Base-by-base conservation (phyloP, 2,113 vertebrate genomes). In the Aplodontia rufa region DNA sequence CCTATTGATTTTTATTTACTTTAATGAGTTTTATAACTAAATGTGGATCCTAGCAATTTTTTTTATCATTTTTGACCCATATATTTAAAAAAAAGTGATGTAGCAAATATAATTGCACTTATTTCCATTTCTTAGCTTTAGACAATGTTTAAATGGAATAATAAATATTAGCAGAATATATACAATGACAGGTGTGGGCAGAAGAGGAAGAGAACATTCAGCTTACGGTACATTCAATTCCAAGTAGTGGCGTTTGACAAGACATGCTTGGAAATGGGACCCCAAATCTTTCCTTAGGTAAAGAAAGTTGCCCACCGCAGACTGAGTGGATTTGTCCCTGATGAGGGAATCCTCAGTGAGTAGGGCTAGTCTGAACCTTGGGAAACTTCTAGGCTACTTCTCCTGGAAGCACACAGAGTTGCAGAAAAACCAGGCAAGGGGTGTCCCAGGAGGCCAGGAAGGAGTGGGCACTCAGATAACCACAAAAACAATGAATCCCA, bases 101-200 rank as follows among this genome's bases (percentile, higher is more conserved):
- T 75, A 40, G 35, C 80, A 51, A 93, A 74, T 62, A 79, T 71
- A 90, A 87, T 81, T 69, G 51, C 53, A 51, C 16, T 69, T 28
- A 60, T 68, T 93, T 82, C 92, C 64, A 75, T 20, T 90, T 84
- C 40, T 91, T 92, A 85, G 58, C 72, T 93, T 91, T 76, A 91
- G 81, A 74, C 19, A 53, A 62, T 14, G 88, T 87, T 87, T 83
- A 74, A 74, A 66, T 75, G 37, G 71, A 90, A 58, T 90, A 87
- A 71, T 64, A 58, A 35, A 40, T 76, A 24, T 93, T 92, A 80
- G 87, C 45, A 79, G 42, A 32, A 66, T 84, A 53, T 28, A 14
- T 13, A 35, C 9, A 47, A 17, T 88, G 47, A 83, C 69, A 86
- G 30, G 28, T 66, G 14, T 87, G 14, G 55, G 40, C 32, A 87